Percentiles rank a stretch among this genome's conserved stretches.
Evolutionary conservation across 2,113 vertebrate species (phyloP).

Genomic region (Mixornis gularis): DNA sequence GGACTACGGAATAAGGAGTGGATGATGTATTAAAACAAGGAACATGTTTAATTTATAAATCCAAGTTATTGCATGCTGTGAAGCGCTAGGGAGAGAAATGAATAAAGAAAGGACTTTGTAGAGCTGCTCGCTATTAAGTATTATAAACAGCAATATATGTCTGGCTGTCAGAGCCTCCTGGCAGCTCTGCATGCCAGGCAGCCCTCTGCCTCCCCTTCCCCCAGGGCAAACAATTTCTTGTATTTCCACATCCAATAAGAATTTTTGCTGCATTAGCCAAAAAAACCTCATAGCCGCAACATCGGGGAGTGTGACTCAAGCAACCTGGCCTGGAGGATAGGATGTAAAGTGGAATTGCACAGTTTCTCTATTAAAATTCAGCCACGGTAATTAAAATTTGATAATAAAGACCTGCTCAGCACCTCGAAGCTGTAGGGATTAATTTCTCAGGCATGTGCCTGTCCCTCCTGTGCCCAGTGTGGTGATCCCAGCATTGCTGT

Average conservation of each 20-base stretch:
- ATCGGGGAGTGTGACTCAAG: not conserved
- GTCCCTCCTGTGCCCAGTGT: not conserved
- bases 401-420: not conserved
- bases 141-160: not conserved
- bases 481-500: fast-evolving
- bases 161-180: not conserved
- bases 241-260: not conserved
- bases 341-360: not conserved
- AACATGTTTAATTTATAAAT: constrained; percentile 50
- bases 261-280: not conserved
- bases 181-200: not conserved
- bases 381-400: not conserved
- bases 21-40: constrained; percentile 20
- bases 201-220: not conserved
- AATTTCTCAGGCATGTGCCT: not conserved
- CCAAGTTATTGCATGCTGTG: constrained; percentile 26
- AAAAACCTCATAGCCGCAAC: not conserved
- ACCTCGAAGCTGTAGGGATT: not conserved
- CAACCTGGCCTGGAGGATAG: not conserved
- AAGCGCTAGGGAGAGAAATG: constrained; percentile 20
- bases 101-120: constrained; percentile 31
- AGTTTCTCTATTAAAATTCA: constrained; percentile 18
- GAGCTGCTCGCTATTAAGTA: not conserved
- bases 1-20: not conserved
- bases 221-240: not conserved